Percentiles rank a stretch among this genome's conserved stretches.
Evolutionary conservation across 2,888 invertebrate genomes (phyloP).

Genomic region (Mimas tiliae): DNA sequence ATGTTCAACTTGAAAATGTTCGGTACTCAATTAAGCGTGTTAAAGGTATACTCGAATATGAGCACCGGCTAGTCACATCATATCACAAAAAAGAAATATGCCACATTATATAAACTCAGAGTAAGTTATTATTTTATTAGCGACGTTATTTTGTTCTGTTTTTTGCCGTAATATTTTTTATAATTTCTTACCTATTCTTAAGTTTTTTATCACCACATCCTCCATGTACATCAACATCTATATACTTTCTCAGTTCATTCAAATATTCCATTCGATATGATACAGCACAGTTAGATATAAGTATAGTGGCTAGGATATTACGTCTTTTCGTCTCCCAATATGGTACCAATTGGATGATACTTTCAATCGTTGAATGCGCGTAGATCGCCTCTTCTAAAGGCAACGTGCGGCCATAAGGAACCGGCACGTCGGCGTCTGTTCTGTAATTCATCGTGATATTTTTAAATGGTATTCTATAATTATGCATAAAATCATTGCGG

Average conservation of each 20-base stretch:
- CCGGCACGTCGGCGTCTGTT: conserved; percentile 86
- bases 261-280: conserved; percentile 81
- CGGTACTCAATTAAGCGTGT: too few relatives aligned
- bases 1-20: too few relatives aligned
- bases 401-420: conserved; percentile 87
- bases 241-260: conserved; percentile 81
- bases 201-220: conserved; percentile 67
- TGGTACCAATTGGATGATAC: conserved; percentile 54
- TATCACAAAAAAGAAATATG: too few relatives aligned
- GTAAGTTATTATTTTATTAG: too few relatives aligned
- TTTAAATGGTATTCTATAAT: not conserved
- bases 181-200: conserved; percentile 35
- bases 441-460: conserved; percentile 61
- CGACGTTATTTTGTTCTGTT: too few relatives aligned
- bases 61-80: too few relatives aligned
- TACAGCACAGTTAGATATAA: conserved; percentile 85
- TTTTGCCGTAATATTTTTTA: too few relatives aligned
- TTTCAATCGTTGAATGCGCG: conserved; percentile 29
- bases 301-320: conserved; percentile 77
- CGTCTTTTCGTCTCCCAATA: conserved; percentile 71
- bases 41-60: too few relatives aligned
- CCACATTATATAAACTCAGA: too few relatives aligned
- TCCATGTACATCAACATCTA: conserved; percentile 85
- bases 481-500: too few relatives aligned
- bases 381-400: conserved; percentile 44